Evolutionary conservation across 1,140 invertebrate species (phyloP).

Genomic region (Ooceraea biroi): DNA sequence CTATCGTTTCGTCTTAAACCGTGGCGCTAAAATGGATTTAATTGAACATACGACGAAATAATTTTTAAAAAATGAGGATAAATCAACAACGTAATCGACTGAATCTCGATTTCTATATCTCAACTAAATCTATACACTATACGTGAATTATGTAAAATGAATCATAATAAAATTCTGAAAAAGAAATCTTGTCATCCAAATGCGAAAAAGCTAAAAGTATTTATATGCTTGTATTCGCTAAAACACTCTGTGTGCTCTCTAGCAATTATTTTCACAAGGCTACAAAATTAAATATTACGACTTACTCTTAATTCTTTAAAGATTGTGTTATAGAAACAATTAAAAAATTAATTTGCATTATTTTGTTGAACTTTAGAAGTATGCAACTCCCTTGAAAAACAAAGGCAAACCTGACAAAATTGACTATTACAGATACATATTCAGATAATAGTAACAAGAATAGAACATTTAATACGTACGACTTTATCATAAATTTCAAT

Average conservation of each 20-base stretch:
- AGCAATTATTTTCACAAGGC: constrained; percentile 32
- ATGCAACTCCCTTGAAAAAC: constrained; percentile 13
- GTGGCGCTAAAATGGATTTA: constrained; percentile 16
- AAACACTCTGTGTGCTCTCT: constrained; percentile 2
- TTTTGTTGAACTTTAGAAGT: neutral
- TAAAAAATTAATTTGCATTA: neutral
- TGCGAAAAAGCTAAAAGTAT: neutral
- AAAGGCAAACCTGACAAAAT: constrained; percentile 2
- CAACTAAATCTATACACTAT: neutral
- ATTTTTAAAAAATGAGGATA: neutral
- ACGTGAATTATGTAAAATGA: neutral
- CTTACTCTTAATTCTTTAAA: neutral
- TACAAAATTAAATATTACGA: neutral
- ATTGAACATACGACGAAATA: constrained; percentile 35
- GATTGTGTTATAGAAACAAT: neutral
- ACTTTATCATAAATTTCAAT: constrained; percentile 96
- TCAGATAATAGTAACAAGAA: constrained; percentile 28
- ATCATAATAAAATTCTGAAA: constrained; percentile 5
- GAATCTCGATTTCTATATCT: neutral
- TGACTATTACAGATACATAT: constrained; percentile 1
- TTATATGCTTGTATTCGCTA: neutral
- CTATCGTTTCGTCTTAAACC: constrained; percentile 11
- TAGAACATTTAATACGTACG: constrained; percentile 91
- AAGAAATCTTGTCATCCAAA: constrained; percentile 9
- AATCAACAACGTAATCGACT: constrained; percentile 6